These are phyloP conservation scores for Porites lobata DNA, from an alignment of 92 coral and sea anemone species.

Conservation along the genomic window DNA sequence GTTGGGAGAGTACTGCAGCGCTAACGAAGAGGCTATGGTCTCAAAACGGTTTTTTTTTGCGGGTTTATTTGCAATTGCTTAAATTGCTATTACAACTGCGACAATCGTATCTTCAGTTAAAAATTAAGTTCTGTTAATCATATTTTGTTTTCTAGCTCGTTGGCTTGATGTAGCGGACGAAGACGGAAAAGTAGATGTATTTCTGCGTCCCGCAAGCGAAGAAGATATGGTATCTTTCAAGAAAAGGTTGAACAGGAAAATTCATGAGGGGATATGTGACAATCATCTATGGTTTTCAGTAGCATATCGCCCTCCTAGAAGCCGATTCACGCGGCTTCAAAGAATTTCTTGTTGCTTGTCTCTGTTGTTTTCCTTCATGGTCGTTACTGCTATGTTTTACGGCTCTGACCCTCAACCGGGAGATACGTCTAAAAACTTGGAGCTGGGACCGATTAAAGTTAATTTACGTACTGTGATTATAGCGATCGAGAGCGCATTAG, in stretches of 20 bases:
- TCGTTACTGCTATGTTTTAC: slow-evolving; percentile 87
- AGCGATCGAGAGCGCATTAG: slow-evolving; percentile 69
- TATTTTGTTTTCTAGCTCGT: slow-evolving; percentile 29
- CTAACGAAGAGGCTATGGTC: not conserved
- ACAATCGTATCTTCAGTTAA: too few relatives aligned
- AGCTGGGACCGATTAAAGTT: slow-evolving; percentile 74
- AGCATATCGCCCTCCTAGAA: slow-evolving; percentile 74
- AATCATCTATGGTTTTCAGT: slow-evolving; percentile 86
- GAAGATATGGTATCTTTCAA: slow-evolving; percentile 75
- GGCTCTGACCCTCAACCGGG: slow-evolving; percentile 78
- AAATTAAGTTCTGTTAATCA: not conserved
- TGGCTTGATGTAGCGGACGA: slow-evolving; percentile 85
- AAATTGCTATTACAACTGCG: too few relatives aligned
- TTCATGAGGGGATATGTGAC: slow-evolving; percentile 73
- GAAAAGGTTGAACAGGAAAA: slow-evolving; percentile 61
- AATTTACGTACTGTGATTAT: slow-evolving; percentile 66
- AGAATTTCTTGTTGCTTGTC: slow-evolving; percentile 83
- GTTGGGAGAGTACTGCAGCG: too few relatives aligned
- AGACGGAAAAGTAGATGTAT: slow-evolving; percentile 66
- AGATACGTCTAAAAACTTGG: slow-evolving; percentile 58
- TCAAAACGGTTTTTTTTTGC: not conserved
- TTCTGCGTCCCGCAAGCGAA: slow-evolving; percentile 57
- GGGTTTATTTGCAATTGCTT: too few relatives aligned
- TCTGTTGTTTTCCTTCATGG: slow-evolving; percentile 77
- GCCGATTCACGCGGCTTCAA: slow-evolving; percentile 82